Conservation (phyloP, 1,140 invertebrate genomes). For the Tyrophagus putrescentiae region DNA sequence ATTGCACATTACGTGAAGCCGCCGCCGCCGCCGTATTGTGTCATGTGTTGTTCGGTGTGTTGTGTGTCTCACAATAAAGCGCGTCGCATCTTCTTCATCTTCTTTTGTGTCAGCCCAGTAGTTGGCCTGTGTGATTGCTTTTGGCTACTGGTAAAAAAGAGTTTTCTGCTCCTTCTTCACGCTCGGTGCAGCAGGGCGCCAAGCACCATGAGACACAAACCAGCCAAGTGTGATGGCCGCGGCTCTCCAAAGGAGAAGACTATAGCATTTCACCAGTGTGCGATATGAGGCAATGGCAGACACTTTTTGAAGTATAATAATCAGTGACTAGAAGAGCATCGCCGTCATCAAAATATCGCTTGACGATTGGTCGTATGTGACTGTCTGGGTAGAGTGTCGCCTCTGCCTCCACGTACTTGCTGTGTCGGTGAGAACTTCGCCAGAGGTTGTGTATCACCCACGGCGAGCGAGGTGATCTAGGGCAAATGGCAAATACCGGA, state of each 20-base stretch:
- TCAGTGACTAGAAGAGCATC: background rate
- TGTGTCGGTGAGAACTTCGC: background rate
- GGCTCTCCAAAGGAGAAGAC: no score
- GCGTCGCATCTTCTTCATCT: background rate
- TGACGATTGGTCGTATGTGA: background rate
- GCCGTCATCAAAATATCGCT: background rate
- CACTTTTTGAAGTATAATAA: background rate
- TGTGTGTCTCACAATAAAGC: background rate
- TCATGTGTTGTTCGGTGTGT: background rate
- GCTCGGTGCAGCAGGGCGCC: background rate
- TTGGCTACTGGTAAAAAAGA: no score
- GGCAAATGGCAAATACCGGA: background rate
- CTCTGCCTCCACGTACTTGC: background rate
- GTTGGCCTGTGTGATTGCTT: background rate
- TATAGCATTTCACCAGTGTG: background rate
- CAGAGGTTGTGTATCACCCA: background rate
- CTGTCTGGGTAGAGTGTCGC: background rate
- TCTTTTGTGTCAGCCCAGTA: background rate
- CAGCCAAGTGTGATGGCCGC: no score
- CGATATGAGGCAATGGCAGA: background rate
- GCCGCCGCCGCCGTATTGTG: no score
- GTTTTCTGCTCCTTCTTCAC: background rate
- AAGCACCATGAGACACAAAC: no score
- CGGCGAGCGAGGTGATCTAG: background rate
- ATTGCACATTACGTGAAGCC: background rate